Evolutionary conservation across 2,888 invertebrate species (phyloP), one percentile per base, ranked within the genome.

Genomic region (Caenorhabditis angaria): DNA sequence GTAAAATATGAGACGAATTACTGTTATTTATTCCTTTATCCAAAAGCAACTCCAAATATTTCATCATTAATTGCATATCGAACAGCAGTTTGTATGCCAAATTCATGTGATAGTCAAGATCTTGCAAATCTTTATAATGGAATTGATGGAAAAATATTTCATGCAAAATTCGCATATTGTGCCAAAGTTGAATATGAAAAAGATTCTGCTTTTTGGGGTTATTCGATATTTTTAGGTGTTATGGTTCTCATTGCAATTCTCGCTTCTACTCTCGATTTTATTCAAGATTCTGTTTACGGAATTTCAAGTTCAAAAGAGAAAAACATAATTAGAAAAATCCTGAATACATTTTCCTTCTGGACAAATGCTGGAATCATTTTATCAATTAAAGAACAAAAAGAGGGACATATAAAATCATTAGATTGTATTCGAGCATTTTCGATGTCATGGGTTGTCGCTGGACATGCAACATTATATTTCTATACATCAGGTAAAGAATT

Each of bases 391-490:
- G 64, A 68, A 22, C 72, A 69, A 14, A 69, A 75, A 65, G 67
- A 69, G 1, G 81, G 77, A 53, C 77, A 78, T 53, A 81, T 82
- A 61, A 67, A 71, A 22, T 78, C 74, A 1, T 56, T 83, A 1
- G 74, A 82, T 54, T 82, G 82, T 59, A 81, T 83, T 10, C 68
- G 83, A n/a, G 63, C 81, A 29, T 66, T 83, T 50, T 82, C 82
- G 0, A 82, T 83, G 73, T 65, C 59, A 28, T 83, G 83, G 82
- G 81, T 83, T 2, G 74, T 79, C 10, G 53, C 77, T 50, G 80
- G 77, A 27, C 77, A 80, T 55, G 47, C 73, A 0, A 60, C 60
- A 28, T 64, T 61, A 10, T 35, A 35, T 20, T 24, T 56, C 20
- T 4, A 12, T 1, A 1, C 14, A 10, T n/a, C 35, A 2, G 56